These are phyloP conservation scores for Hypena proboscidalis DNA, from an alignment of 2,888 invertebrate genomes.

Conservation along the genomic window DNA sequence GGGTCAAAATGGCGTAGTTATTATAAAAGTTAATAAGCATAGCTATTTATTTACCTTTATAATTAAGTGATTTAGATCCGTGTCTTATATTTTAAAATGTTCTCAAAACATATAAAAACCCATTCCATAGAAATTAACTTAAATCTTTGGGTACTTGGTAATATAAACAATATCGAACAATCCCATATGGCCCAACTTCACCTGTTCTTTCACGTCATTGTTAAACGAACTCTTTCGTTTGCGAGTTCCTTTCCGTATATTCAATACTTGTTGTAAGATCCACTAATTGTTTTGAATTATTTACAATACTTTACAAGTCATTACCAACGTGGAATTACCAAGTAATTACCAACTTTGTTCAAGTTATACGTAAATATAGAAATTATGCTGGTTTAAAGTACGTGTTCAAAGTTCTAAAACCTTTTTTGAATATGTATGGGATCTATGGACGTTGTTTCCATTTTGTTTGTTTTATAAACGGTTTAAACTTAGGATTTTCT, in stretches of 20 bases:
- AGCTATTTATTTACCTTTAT: too few species aligned
- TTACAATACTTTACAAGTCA: too few species aligned
- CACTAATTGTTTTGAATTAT: slow-evolving; percentile 72
- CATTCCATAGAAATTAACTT: too few species aligned
- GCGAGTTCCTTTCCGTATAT: slow-evolving; percentile 45
- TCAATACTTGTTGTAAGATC: slow-evolving; percentile 56
- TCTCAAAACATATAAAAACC: too few species aligned
- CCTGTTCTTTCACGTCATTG: slow-evolving; percentile 15
- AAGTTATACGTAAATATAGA: slow-evolving; percentile 60
- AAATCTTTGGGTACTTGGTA: neutral
- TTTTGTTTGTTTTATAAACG: slow-evolving; percentile 37
- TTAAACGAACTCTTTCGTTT: slow-evolving; percentile 16
- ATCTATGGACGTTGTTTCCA: slow-evolving; percentile 31
- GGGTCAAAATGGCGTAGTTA: too few species aligned
- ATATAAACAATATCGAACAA: slow-evolving; percentile 12
- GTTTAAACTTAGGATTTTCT: slow-evolving; percentile 31
- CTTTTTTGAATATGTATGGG: slow-evolving; percentile 63
- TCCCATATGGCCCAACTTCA: slow-evolving; percentile 15
- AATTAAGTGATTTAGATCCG: too few species aligned
- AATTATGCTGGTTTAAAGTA: slow-evolving; percentile 62
- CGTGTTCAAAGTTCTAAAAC: slow-evolving; percentile 65
- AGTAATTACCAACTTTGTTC: too few species aligned
- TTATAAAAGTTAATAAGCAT: too few species aligned
- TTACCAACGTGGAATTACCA: too few species aligned
- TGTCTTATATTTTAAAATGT: too few species aligned